These are phyloP conservation scores for Thamnophis elegans DNA, from an alignment of 2,797 vertebrate genomes.

Conservation along the genomic window DNA sequence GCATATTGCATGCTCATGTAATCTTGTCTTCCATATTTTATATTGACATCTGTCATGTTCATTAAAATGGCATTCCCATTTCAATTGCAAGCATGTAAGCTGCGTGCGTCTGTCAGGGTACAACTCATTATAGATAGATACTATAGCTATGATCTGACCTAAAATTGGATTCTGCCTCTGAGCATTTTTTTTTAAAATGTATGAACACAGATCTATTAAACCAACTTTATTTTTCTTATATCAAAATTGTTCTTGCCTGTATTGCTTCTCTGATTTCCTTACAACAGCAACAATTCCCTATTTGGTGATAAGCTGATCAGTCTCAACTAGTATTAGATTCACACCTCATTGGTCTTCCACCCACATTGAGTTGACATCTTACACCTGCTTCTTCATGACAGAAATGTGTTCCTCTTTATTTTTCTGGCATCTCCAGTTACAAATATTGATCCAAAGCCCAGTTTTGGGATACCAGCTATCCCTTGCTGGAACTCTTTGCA, in stretches of 20 bases:
- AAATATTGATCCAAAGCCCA: slow-evolving; percentile 60
- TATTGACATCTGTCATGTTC: background rate
- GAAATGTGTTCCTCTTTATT: slow-evolving; percentile 33
- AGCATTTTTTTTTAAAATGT: slow-evolving; percentile 12
- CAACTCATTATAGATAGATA: background rate
- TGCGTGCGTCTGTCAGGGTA: background rate
- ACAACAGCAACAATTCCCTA: slow-evolving; percentile 22
- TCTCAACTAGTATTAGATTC: background rate
- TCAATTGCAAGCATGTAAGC: background rate
- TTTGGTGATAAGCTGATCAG: slow-evolving; percentile 29
- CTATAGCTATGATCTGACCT: background rate
- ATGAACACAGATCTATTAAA: slow-evolving; percentile 4
- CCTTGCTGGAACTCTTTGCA: slow-evolving; percentile 22
- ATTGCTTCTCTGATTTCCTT: background rate
- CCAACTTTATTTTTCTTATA: background rate
- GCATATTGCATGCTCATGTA: background rate
- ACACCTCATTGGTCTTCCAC: background rate
- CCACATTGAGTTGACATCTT: slow-evolving; percentile 34
- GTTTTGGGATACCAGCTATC: slow-evolving; percentile 29
- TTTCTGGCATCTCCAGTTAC: slow-evolving; percentile 50
- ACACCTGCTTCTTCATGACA: slow-evolving; percentile 36
- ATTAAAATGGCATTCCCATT: slow-evolving; percentile 8
- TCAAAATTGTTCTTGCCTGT: background rate
- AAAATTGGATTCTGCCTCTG: background rate
- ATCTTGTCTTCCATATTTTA: background rate